Evolutionary conservation across 2,888 invertebrate species (phyloP), one percentile per base, ranked within the genome.

Genomic region (Ectropis crepuscularia): DNA sequence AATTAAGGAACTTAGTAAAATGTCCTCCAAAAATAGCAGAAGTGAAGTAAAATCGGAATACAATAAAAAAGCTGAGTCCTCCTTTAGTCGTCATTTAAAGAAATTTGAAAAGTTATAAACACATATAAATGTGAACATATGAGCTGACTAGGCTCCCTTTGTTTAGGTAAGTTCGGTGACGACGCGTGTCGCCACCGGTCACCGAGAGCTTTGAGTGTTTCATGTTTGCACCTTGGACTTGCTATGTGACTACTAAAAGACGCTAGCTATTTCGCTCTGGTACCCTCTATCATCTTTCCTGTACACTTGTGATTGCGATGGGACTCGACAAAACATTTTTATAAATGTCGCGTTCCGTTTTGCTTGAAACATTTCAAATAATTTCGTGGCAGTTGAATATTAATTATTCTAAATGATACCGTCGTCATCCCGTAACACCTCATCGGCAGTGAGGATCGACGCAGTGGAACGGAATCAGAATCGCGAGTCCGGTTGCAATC

Each of bases 191-290:
- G 78, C 78, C 80, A 79, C 83, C 83, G 87, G 85, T 88, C 89
- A 92, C 90, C 89, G 87, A 92, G 92, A 92, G 93, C 93, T 93
- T 93, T 93, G 91, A 93, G 92, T 93, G 93, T 93, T 93, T 92
- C 93, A 92, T 93, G 93, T 93, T 92, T 93, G 93, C 93, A 93
- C 93, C 92, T 93, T 93, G 93, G 93, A 92, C 92, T 93, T 93
- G 93, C 93, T 93, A 90, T 92, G 92, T 92, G 89, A 92, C 88
- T 89, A 90, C 86, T 89, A 80, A 89, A 83, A 89, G 84, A 89
- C 87, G 91, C 92, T 92, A 90, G 91, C 91, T 90, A 90, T 90
- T 89, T 90, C 87, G 92, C 92, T 92, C 92, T 92, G 90, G 83
- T 88, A 89, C 85, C 88, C 89, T 91, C 90, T 92, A 83, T 91